phyloP scores from a whole-genome alignment of 2,888 invertebrate species.

The Philonicus albiceps region DNA sequence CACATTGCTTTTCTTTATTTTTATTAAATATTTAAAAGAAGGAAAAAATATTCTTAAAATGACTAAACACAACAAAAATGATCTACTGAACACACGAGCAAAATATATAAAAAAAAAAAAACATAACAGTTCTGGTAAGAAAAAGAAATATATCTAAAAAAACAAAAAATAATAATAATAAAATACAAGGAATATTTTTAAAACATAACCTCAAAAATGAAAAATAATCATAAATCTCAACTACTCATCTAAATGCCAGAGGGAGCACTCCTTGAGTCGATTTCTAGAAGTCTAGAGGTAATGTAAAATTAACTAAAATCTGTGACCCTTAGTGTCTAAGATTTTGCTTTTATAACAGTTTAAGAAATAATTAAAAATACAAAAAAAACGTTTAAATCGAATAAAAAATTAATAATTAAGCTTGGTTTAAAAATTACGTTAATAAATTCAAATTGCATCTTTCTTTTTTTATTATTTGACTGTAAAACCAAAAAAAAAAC shows the following conservation, averaged over 20 bases:
- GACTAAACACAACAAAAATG: background rate
- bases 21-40: background rate
- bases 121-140: background rate
- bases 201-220: background rate
- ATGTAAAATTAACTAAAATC: background rate
- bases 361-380: background rate
- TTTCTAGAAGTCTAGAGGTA: background rate
- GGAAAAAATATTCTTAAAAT: background rate
- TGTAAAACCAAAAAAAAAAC: too few species aligned
- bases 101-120: too few species aligned
- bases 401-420: background rate
- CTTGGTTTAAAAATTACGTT: background rate
- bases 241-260: background rate
- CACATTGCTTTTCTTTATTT: background rate
- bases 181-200: too few species aligned
- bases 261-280: background rate
- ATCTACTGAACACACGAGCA: background rate
- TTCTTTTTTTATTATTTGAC: background rate
- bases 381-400: too few species aligned
- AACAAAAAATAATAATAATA: background rate
- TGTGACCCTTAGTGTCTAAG: background rate
- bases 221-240: background rate
- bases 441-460: too few species aligned
- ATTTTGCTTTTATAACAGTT: background rate
- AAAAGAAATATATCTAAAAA: background rate